A percentile compares a stretch with the other conserved stretches of the same genome.
Conservation (phyloP, 2,888 invertebrate genomes). For the Drosophila fungiperda region DNA sequence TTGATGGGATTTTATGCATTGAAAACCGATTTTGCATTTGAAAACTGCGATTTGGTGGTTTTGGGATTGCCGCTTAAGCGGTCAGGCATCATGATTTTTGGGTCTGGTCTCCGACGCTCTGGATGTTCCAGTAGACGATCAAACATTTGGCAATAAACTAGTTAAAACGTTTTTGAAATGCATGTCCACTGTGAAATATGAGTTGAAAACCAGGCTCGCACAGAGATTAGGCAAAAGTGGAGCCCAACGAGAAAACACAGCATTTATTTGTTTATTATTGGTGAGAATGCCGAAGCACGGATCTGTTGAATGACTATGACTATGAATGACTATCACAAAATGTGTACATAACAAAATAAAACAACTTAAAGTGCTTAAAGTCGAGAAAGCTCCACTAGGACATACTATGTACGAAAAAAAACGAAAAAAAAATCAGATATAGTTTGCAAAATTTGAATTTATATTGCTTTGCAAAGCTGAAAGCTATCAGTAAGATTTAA, state of each 20-base stretch:
- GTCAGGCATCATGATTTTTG: constrained; percentile 46
- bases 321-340: constrained; percentile 62
- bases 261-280: constrained; percentile 66
- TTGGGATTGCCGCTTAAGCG: constrained; percentile 14
- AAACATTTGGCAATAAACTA: constrained; percentile 46
- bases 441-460: not conserved
- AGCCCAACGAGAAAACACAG: constrained; percentile 43
- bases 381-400: not conserved
- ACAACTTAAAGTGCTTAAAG: not conserved
- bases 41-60: not conserved
- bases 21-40: constrained; percentile 40
- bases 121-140: constrained; percentile 19
- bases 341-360: not conserved
- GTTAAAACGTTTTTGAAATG: constrained; percentile 48
- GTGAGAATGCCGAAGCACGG: not conserved
- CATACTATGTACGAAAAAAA: not conserved
- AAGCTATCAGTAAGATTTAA: not conserved
- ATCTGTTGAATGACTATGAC: constrained; percentile 60
- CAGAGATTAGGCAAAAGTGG: constrained; percentile 24
- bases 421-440: not conserved
- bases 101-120: constrained; percentile 1
- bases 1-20: constrained; percentile 23
- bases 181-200: constrained; percentile 36
- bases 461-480: not conserved
- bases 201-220: constrained; percentile 5